Percentiles rank a stretch among this genome's conserved stretches.
These are phyloP conservation scores for Molothrus aeneus DNA, from an alignment of 2,797 vertebrate species.

Conservation along the genomic window DNA sequence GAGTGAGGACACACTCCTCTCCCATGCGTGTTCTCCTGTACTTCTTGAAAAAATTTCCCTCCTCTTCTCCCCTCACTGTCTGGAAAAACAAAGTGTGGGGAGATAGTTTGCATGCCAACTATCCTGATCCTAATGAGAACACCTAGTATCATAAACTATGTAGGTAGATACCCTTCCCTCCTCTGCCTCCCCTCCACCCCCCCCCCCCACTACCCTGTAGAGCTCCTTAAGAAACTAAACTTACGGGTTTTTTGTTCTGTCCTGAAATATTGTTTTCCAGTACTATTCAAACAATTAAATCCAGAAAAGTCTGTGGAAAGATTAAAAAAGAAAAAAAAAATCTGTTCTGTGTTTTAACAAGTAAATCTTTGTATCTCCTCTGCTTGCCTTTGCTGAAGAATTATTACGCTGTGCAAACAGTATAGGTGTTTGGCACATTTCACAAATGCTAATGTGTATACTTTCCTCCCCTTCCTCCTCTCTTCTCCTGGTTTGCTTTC, in stretches of 20 bases:
- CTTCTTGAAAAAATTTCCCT: not conserved
- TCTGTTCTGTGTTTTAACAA: not conserved
- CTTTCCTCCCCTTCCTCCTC: constrained; percentile 68
- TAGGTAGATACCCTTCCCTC: not conserved
- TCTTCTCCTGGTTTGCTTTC: constrained; percentile 68
- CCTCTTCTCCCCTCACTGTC: not conserved
- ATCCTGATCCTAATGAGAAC: not conserved
- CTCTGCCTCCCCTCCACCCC: not conserved
- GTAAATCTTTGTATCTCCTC: constrained; percentile 14
- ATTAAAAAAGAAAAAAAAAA: not conserved
- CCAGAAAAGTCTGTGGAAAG: not conserved
- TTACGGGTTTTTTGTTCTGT: not conserved
- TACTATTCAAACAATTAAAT: not conserved
- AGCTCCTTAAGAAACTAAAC: not conserved
- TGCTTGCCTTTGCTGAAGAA: constrained; percentile 48
- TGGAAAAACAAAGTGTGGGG: not conserved
- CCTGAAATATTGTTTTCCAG: not conserved
- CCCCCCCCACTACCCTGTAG: too few relatives aligned
- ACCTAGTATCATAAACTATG: not conserved
- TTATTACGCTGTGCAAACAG: constrained; percentile 34
- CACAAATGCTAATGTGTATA: constrained; percentile 81
- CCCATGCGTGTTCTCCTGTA: not conserved
- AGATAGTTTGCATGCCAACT: not conserved
- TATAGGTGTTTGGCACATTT: constrained; percentile 53
- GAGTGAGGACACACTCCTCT: not conserved